Conservation (phyloP, 64 coral and sea anemone species). For the Montipora cactus region DNA sequence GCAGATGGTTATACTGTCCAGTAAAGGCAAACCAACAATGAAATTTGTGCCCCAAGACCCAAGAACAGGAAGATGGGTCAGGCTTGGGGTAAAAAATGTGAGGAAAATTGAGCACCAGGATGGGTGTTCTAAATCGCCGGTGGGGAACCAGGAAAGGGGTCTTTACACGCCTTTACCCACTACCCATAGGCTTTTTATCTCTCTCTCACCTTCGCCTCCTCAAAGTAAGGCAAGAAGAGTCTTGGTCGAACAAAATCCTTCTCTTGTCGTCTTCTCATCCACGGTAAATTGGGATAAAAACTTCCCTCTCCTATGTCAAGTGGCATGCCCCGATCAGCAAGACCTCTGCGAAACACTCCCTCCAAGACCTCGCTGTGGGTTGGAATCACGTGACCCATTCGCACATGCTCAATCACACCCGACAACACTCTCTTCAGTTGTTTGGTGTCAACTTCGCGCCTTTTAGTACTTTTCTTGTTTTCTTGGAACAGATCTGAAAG, state of each 20-base stretch:
- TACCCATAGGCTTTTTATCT: neutral
- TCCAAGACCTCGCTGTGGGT: constrained; percentile 74
- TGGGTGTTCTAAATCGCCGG: no score
- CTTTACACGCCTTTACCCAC: no score
- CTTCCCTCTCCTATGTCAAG: constrained; percentile 93
- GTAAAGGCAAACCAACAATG: no score
- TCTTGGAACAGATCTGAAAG: constrained; percentile 56
- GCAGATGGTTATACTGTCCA: no score
- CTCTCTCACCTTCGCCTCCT: constrained; percentile 87
- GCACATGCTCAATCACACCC: constrained; percentile 82
- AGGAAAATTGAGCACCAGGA: no score
- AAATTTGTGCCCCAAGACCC: no score
- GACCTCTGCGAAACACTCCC: constrained; percentile 74
- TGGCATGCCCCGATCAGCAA: constrained; percentile 86
- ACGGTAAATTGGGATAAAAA: constrained; percentile 86
- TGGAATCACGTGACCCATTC: constrained; percentile 90
- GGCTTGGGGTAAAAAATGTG: no score
- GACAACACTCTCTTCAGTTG: constrained; percentile 73
- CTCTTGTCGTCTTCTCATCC: constrained; percentile 87
- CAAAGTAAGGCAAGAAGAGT: constrained; percentile 85
- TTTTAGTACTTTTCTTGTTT: constrained; percentile 76
- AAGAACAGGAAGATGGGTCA: no score
- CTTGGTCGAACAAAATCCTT: constrained; percentile 88
- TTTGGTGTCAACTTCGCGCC: constrained; percentile 83
- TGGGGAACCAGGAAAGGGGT: no score